phyloP scores from a whole-genome alignment of 1,140 invertebrate genomes.

The Penaeus japonicus region DNA sequence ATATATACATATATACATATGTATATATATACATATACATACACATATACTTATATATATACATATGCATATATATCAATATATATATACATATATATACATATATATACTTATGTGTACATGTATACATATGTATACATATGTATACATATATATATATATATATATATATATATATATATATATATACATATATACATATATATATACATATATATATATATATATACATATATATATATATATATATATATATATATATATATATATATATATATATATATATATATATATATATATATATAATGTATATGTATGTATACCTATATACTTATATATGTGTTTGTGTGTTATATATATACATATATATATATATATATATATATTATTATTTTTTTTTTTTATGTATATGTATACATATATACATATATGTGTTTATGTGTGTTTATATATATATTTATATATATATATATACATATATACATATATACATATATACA shows the following conservation, averaged over 20 bases:
- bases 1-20: slow-evolving; percentile 31
- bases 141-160: not conserved
- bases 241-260: slow-evolving; percentile 6
- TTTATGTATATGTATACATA: too few species aligned
- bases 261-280: not conserved
- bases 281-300: not conserved
- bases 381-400: slow-evolving; percentile 17
- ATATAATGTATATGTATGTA: not conserved
- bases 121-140: not conserved
- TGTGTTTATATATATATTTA: too few species aligned
- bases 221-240: not conserved
- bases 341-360: slow-evolving; percentile 37
- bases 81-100: not conserved
- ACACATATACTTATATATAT: slow-evolving; percentile 21
- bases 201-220: not conserved
- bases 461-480: not conserved
- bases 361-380: slow-evolving; percentile 32
- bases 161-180: slow-evolving; percentile 9
- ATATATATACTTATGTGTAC: slow-evolving; percentile 6
- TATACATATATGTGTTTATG: too few species aligned
- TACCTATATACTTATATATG: slow-evolving; percentile 26
- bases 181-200: slow-evolving; percentile 8
- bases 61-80: not conserved
- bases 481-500: not conserved
- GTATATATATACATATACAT: slow-evolving; percentile 22